Base-by-base conservation (phyloP, 2,113 vertebrate genomes). In the Gnathochromis pfefferi region DNA sequence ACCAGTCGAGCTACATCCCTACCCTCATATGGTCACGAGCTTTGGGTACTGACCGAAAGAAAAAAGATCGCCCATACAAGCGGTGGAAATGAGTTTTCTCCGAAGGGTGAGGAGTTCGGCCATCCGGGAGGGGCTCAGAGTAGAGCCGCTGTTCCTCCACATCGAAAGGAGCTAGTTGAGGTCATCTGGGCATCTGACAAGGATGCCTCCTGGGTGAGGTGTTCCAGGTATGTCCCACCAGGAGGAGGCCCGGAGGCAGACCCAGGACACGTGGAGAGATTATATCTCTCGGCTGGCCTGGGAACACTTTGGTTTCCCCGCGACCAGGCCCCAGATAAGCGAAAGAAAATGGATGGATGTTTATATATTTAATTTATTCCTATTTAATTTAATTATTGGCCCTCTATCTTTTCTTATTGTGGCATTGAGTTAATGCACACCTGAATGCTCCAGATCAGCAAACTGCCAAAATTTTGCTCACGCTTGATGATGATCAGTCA, bases 401-500 rank as follows among this genome's bases (percentile, higher is more conserved):
- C 31, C 17, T 63, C 58, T 63, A n/a, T 63, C 31, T 63, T 65
- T n/a, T 35, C 1, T n/a, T 65, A 65, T 65, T 38, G 60, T 65
- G 17, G 10, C 31, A 65, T 5, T 65, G 60, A n/a, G 10, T 65
- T 65, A 19, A 65, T 65, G 31, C 60, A 65, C 17, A 3, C 9
- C 10, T 35, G 60, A 35, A 65, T 65, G 60, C 60, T 65, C 17
- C 60, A 38, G 60, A 65, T 65, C 10, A 65, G 17, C 31, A 65
- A 65, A 38, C 17, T 38, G 60, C 17, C 60, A 38, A 35, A 35
- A 63, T 5, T 35, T 63, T 63, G 58, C 58, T 63, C 58, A 63
- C 5, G 2, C 0, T n/a, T 35, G 0, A 35, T 65, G 60, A 65
- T 65, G 31, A 35, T 35, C 60, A 65, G 31, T 65, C 60, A 65